These are phyloP conservation scores for Drosophila limbata DNA, from an alignment of 2,888 invertebrate species.

Conservation along the genomic window DNA sequence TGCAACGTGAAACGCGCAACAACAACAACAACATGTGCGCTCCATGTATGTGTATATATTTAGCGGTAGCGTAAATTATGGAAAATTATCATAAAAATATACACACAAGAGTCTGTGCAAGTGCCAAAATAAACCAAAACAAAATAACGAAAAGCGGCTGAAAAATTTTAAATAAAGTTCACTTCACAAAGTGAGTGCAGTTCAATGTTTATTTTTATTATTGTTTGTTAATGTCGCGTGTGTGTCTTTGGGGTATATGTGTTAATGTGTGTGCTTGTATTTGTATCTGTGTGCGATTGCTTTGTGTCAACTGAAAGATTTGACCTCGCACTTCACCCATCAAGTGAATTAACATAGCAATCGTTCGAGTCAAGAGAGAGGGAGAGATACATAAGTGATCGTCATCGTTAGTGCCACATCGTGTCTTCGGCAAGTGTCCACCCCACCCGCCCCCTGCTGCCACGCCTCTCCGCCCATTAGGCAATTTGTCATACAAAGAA, in stretches of 20 bases:
- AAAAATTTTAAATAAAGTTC: conserved; percentile 39
- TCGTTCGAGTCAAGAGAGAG: neutral
- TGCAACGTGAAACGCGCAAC: conserved; percentile 45
- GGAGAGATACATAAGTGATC: conserved; percentile 30
- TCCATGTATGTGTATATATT: conserved; percentile 21
- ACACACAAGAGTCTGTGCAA: conserved; percentile 40
- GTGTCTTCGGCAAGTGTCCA: conserved; percentile 6
- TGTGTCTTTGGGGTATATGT: neutral
- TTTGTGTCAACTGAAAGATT: conserved; percentile 77
- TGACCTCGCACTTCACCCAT: conserved; percentile 83
- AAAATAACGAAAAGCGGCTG: conserved; percentile 28
- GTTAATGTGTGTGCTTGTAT: conserved; percentile 8
- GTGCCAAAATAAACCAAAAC: conserved; percentile 44
- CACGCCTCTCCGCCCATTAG: neutral
- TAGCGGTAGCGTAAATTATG: conserved; percentile 47
- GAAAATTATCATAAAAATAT: conserved; percentile 41
- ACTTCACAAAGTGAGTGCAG: conserved; percentile 39
- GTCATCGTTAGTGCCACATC: conserved; percentile 21
- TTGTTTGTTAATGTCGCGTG: conserved; percentile 27
- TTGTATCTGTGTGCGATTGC: conserved; percentile 50
- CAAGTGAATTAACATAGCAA: conserved; percentile 69
- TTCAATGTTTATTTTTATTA: conserved; percentile 47
- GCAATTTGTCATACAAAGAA: conserved; percentile 79
- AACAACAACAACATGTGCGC: conserved; percentile 39
- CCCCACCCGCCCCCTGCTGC: neutral